Evolutionary conservation across 2,888 invertebrate genomes (phyloP), one percentile per base, ranked within the genome.

Genomic region (Agrenia bidenticulata): DNA sequence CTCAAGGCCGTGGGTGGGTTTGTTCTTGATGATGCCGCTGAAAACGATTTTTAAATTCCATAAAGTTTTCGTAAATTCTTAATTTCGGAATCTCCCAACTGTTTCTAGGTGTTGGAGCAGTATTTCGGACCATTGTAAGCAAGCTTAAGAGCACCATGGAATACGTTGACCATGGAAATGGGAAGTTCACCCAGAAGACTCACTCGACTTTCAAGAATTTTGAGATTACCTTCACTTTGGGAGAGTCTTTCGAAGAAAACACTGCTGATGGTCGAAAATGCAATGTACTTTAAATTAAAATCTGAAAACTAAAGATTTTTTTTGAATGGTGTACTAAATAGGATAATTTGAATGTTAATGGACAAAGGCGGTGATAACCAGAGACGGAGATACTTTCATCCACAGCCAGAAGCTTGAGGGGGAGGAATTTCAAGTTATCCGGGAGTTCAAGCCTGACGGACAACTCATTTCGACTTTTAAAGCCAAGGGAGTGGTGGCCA

Each of bases 161-260:
- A 9, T 71, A 59, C 64, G 64, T 62, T 26, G 61, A 68, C 26
- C 41, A 27, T 21, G 66, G 66, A 15, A 62, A 61, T 57, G 66
- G 64, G 15, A 68, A 66, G 17, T 71, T 67, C 67, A 71, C 70
- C 15, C 70, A 71, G 21, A 67, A 68, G 24, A 71, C 70, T 1
- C 61, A 61, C 21, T 65, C 70, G 7, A 54, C 64, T 11, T 55
- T 71, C 26, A 71, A 71, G 53, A 68, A 64, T 45, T 71, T 68
- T 42, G 57, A 71, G 49, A 71, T 71, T n/a, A 51, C 32, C 1
- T 71, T 71, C 32, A 63, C 49, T 1, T 55, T 58, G 13, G 68
- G 70, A 11, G 67, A 68, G 54, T 57, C 61, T 27, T 71, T 71
- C 45, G 66, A 62, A 1, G 70, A 71, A 42, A 61, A 65, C 19